Conservation (phyloP, 1,140 invertebrate species). For the Pectinophora gossypiella region DNA sequence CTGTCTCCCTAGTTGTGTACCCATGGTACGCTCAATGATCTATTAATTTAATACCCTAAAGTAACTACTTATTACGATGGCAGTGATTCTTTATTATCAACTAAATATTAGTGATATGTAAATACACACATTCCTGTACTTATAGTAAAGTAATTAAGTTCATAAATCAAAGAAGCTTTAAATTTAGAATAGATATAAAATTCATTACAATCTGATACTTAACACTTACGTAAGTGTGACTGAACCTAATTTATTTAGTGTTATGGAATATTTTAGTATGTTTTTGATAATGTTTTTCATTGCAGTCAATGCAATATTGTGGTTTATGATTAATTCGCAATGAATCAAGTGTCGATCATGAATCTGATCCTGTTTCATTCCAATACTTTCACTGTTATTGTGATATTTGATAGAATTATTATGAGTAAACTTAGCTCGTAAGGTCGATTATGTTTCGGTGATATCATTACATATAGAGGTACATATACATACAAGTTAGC, state of each 20-base stretch:
- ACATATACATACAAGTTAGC: background rate
- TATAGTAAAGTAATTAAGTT: constrained; percentile 34
- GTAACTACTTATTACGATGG: background rate
- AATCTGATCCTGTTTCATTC: background rate
- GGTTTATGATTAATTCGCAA: too few relatives aligned
- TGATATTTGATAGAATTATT: constrained; percentile 2
- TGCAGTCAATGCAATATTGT: background rate
- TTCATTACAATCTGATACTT: constrained; percentile 21
- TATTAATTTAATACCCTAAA: background rate
- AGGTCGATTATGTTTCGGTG: background rate
- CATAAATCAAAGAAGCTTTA: constrained; percentile 66
- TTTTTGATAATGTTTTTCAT: background rate
- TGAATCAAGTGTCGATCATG: background rate
- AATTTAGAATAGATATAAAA: constrained; percentile 34
- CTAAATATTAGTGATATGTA: constrained; percentile 11
- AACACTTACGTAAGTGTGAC: constrained; percentile 19
- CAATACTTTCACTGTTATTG: constrained; percentile 1
- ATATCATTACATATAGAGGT: constrained; percentile 2
- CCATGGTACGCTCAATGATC: too few relatives aligned
- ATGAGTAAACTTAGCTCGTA: background rate
- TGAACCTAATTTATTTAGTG: constrained; percentile 26
- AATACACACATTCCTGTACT: constrained; percentile 43
- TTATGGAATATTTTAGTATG: background rate
- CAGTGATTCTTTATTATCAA: constrained; percentile 1
- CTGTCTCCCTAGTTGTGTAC: too few relatives aligned